These are phyloP conservation scores for Myotis brandtii DNA, from an alignment of 2,113 vertebrate species.

Conservation along the genomic window DNA sequence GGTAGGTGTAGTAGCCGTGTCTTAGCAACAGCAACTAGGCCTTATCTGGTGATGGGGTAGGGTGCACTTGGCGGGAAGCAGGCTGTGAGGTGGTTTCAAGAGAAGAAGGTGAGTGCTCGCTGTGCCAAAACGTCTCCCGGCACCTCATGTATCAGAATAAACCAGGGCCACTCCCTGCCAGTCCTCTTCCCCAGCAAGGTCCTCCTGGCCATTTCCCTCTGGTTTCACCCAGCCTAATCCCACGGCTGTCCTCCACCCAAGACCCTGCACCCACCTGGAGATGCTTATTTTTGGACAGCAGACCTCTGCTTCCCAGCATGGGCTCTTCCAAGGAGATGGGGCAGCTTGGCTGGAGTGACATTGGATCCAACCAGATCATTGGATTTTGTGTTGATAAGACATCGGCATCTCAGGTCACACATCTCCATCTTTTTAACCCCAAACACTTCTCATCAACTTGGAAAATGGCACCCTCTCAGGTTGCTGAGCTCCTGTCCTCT, in stretches of 20 bases:
- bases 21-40: background rate
- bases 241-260: background rate
- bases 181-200: background rate
- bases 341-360: background rate
- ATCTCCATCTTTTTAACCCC: background rate
- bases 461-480: background rate
- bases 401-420: background rate
- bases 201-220: background rate
- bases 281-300: background rate
- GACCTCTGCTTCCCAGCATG: background rate
- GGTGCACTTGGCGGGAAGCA: background rate
- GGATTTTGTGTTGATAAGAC: slow-evolving; percentile 10
- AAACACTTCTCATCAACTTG: background rate
- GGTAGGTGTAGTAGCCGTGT: background rate
- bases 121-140: background rate
- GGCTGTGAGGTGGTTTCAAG: background rate
- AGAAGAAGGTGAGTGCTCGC: background rate
- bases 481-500: background rate
- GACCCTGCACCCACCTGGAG: background rate
- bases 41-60: background rate
- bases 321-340: background rate
- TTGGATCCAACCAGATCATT: background rate
- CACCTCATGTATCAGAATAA: background rate
- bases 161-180: background rate
- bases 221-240: background rate